Evolutionary conservation across 1,140 invertebrate species (phyloP).

Genomic region (Brachionus koreanus): DNA sequence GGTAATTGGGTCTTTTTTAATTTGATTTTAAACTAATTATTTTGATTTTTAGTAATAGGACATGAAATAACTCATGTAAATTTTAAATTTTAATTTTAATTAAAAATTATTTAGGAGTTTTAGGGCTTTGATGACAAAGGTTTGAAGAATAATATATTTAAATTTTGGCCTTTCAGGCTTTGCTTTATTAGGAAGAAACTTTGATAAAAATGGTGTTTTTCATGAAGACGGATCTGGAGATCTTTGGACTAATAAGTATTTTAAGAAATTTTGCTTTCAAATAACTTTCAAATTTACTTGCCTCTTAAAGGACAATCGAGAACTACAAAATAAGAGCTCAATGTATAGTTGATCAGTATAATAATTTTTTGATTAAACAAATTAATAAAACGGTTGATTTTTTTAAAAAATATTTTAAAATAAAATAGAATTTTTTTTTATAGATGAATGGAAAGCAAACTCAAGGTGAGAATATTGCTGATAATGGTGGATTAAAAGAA

Average conservation of each 20-base stretch:
- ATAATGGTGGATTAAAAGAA: slow-evolving; percentile 61
- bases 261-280: background rate
- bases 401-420: background rate
- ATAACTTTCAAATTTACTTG: background rate
- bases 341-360: slow-evolving; percentile 34
- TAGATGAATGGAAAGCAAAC: slow-evolving; percentile 60
- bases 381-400: slow-evolving; percentile 34
- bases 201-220: slow-evolving; percentile 39
- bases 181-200: slow-evolving; percentile 28
- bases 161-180: background rate
- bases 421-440: background rate
- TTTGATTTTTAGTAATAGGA: slow-evolving; percentile 60
- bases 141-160: background rate
- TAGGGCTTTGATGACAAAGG: slow-evolving; percentile 43
- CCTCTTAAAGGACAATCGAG: background rate
- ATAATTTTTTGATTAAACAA: slow-evolving; percentile 26
- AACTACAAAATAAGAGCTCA: background rate
- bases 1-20: background rate
- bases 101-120: background rate
- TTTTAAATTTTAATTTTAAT: background rate
- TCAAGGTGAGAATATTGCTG: slow-evolving; percentile 61
- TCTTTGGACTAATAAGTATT: slow-evolving; percentile 34
- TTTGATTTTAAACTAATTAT: background rate
- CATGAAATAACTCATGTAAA: slow-evolving; percentile 64
- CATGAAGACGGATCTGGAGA: background rate